phyloP scores from a whole-genome alignment of 2,888 invertebrate species.

The Hoplodrina ambigua region DNA sequence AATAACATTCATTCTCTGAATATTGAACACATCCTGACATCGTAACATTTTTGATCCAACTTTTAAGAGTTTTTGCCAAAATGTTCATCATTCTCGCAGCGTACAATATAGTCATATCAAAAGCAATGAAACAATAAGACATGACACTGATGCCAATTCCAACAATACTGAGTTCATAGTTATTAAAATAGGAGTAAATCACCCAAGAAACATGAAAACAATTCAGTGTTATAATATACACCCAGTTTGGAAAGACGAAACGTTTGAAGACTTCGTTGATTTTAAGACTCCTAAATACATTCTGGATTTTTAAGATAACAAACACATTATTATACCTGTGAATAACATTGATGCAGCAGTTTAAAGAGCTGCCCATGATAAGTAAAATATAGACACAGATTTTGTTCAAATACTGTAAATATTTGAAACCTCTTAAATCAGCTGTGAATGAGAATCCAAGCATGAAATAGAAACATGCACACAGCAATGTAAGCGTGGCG shows the following conservation, averaged over 20 bases:
- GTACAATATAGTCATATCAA: constrained; percentile 14
- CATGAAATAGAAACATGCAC: constrained; percentile 16
- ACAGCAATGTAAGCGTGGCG: constrained; percentile 1
- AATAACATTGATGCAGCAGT: constrained; percentile 3
- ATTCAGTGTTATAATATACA: not conserved
- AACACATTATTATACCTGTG: constrained; percentile 15
- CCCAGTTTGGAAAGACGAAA: not conserved
- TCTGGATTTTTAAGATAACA: constrained; percentile 27
- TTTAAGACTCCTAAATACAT: constrained; percentile 17
- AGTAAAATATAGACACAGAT: constrained; percentile 5
- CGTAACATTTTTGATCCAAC: constrained; percentile 7
- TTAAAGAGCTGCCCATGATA: constrained; percentile 11
- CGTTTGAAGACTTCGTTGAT: not conserved
- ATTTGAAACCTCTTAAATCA: constrained; percentile 5
- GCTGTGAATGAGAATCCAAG: constrained; percentile 9
- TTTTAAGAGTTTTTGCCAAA: constrained; percentile 1
- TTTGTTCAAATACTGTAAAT: constrained; percentile 18
- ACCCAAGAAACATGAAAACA: not conserved
- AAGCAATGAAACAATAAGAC: not conserved
- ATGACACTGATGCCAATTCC: not conserved
- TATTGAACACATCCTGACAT: not conserved
- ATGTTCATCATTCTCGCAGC: constrained; percentile 18
- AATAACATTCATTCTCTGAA: constrained; percentile 12
- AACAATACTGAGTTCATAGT: not conserved
- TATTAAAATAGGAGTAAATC: not conserved